phyloP scores from a whole-genome alignment of 2,888 invertebrate species.

The Drosophila rellima region DNA sequence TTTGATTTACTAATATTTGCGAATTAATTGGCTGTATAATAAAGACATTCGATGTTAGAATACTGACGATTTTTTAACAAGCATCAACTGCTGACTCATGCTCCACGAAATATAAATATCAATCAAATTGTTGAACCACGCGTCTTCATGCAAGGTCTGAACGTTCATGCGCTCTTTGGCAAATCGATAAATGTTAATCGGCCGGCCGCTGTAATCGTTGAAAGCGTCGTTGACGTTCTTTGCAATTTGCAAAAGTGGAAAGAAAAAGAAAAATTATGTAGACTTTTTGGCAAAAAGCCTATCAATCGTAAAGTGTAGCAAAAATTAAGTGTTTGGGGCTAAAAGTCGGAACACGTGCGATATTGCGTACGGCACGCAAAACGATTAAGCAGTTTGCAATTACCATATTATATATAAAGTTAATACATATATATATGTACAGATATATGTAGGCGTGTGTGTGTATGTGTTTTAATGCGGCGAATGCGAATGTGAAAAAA shows the following conservation, averaged over 20 bases:
- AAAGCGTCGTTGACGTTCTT: conserved; percentile 72
- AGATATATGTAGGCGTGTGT: conserved; percentile 20
- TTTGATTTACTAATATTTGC: not conserved
- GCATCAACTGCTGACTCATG: not conserved
- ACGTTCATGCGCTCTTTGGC: conserved; percentile 30
- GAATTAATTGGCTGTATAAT: not conserved
- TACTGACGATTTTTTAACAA: not conserved
- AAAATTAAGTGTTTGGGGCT: conserved; percentile 16
- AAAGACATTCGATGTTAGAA: not conserved
- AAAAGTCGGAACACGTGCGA: conserved; percentile 25
- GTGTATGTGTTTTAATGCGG: conserved; percentile 50
- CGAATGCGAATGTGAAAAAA: conserved; percentile 62
- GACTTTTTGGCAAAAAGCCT: conserved; percentile 44
- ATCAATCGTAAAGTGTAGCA: conserved; percentile 29
- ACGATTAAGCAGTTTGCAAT: conserved; percentile 19
- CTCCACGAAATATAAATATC: not conserved
- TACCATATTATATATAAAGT: conserved; percentile 20
- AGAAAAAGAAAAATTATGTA: conserved; percentile 67
- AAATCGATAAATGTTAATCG: conserved; percentile 55
- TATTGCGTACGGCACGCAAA: conserved; percentile 2
- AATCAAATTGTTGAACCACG: conserved; percentile 4
- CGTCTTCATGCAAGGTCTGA: conserved; percentile 39
- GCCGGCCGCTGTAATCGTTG: conserved; percentile 67
- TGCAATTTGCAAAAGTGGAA: conserved; percentile 72
- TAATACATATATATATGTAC: conserved; percentile 23